Conservation (phyloP, 2,797 vertebrate species). For the Mormyrus hasselquistii region DNA sequence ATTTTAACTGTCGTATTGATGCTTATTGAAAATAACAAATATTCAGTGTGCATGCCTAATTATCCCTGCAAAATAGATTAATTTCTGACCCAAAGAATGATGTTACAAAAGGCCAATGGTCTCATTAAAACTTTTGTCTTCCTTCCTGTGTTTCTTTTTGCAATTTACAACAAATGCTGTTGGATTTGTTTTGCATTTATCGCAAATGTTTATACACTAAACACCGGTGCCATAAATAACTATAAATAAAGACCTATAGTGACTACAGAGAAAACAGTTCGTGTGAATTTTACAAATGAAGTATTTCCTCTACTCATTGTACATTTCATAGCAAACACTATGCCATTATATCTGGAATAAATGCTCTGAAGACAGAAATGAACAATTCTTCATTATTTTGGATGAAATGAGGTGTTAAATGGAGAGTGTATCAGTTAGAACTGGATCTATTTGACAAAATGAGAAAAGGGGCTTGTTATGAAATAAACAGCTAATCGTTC, state of each 20-base stretch:
- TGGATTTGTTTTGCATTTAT: not conserved
- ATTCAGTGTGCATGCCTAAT: slow-evolving; percentile 12
- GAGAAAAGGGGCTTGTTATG: not conserved
- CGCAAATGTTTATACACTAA: not conserved
- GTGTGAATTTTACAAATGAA: not conserved
- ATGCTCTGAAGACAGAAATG: not conserved
- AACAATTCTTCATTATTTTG: slow-evolving; percentile 5
- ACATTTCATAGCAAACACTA: not conserved
- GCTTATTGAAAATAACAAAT: slow-evolving; percentile 11
- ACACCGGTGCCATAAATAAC: not conserved
- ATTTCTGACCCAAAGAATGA: slow-evolving; percentile 4
- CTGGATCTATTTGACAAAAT: not conserved
- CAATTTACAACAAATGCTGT: slow-evolving; percentile 6
- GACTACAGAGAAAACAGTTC: not conserved
- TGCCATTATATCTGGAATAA: not conserved
- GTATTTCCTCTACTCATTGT: not conserved
- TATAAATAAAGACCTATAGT: slow-evolving; percentile 10
- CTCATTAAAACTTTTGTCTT: not conserved
- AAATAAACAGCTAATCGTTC: not conserved
- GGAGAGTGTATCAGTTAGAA: not conserved
- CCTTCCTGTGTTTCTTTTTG: not conserved
- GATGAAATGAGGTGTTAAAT: not conserved
- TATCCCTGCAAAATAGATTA: slow-evolving; percentile 21
- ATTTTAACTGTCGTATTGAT: slow-evolving; percentile 17
- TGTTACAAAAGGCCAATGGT: slow-evolving; percentile 1